Conservation (phyloP, 1,140 invertebrate genomes). For the Drosophila bocqueti region DNA sequence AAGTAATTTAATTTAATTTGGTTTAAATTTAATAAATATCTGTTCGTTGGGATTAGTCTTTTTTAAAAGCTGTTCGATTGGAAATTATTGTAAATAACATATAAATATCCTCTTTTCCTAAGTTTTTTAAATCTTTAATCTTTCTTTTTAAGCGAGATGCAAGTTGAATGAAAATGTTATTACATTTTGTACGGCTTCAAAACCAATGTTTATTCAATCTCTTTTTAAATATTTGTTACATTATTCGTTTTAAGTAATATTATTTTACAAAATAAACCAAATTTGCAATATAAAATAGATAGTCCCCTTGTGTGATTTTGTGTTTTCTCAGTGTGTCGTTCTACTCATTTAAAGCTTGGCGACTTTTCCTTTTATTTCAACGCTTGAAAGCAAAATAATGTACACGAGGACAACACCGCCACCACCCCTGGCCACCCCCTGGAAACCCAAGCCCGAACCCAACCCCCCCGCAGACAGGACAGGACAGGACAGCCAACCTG, state of each 20-base stretch:
- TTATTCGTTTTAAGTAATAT: background rate
- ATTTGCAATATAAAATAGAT: no score
- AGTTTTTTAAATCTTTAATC: background rate
- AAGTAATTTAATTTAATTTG: background rate
- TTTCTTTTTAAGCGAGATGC: background rate
- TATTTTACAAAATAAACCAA: background rate
- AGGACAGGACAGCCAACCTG: conserved; percentile 57
- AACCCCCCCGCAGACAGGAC: conserved; percentile 23
- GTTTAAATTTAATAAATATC: background rate
- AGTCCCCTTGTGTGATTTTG: background rate
- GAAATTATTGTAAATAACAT: background rate
- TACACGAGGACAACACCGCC: conserved; percentile 62
- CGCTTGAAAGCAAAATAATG: conserved; percentile 81
- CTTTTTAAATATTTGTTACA: background rate
- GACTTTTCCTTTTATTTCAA: conserved; percentile 77
- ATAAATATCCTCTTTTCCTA: background rate
- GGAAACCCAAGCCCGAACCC: background rate
- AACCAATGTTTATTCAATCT: background rate
- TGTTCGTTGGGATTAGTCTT: background rate
- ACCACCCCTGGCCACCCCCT: conserved; percentile 5
- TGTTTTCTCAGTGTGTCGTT: conserved; percentile 13
- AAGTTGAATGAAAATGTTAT: no score
- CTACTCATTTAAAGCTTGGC: conserved; percentile 72
- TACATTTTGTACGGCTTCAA: no score
- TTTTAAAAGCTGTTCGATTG: background rate